These are phyloP conservation scores for Eulemur rufifrons DNA, from an alignment of 2,113 vertebrate species.

Conservation along the genomic window DNA sequence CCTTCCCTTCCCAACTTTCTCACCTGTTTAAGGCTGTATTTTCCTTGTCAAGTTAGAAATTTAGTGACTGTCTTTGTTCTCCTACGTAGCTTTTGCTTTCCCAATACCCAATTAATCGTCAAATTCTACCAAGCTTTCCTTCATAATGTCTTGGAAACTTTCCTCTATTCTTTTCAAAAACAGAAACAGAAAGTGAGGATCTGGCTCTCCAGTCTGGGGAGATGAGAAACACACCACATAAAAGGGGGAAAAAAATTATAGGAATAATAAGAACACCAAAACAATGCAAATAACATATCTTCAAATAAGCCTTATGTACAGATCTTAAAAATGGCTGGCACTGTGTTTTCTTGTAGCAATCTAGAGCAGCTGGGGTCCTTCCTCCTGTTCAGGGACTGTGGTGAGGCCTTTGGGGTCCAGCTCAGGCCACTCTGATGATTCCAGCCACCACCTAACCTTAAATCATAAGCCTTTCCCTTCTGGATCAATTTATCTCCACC, in stretches of 20 bases:
- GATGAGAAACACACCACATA: not conserved
- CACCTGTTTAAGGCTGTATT: not conserved
- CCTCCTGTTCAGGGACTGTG: not conserved
- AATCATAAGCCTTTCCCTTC: not conserved
- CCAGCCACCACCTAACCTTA: not conserved
- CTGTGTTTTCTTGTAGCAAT: not conserved
- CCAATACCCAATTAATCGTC: not conserved
- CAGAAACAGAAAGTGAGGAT: not conserved
- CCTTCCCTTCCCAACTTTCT: not conserved
- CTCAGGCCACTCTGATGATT: not conserved
- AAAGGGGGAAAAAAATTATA: not conserved
- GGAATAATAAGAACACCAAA: not conserved
- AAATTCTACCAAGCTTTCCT: not conserved
- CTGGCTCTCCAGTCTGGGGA: not conserved
- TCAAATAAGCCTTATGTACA: not conserved
- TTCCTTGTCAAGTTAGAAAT: not conserved
- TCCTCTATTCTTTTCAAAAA: not conserved
- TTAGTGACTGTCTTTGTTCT: not conserved
- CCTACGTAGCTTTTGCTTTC: not conserved
- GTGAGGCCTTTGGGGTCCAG: not conserved
- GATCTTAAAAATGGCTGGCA: not conserved
- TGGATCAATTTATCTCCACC: not conserved
- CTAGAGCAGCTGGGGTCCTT: not conserved
- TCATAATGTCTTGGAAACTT: not conserved
- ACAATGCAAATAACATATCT: constrained; percentile 1